phyloP scores from a whole-genome alignment of 2,797 vertebrate species.

The Hozukius guyotensis region DNA sequence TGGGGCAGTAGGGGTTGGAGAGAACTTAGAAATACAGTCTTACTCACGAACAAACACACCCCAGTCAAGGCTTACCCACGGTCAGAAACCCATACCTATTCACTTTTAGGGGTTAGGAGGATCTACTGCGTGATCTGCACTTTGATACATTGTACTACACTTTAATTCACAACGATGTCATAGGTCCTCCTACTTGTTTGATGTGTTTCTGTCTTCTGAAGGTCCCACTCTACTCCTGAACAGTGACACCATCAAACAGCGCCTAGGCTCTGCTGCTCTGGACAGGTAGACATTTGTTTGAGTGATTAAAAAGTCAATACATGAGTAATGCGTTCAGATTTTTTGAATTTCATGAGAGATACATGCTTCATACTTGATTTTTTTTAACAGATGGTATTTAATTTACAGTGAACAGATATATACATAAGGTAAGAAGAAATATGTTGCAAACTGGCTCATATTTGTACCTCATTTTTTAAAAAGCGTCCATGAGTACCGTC shows the following conservation, averaged over 20 bases:
- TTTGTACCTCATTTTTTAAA: not conserved
- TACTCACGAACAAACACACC: too few species aligned
- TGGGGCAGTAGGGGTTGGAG: too few species aligned
- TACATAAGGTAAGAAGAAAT: not conserved
- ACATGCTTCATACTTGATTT: not conserved
- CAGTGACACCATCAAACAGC: slow-evolving; percentile 92
- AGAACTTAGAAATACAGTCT: too few species aligned
- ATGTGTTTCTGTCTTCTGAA: slow-evolving; percentile 51
- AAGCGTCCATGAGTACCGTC: slow-evolving; percentile 91
- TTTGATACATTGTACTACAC: not conserved
- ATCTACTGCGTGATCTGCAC: not conserved
- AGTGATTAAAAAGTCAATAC: not conserved
- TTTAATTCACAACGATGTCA: not conserved
- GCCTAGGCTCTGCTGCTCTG: slow-evolving; percentile 90
- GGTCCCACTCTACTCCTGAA: slow-evolving; percentile 91
- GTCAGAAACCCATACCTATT: not conserved
- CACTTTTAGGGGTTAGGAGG: not conserved
- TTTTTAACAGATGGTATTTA: not conserved
- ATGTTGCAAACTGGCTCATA: not conserved
- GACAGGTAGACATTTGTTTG: slow-evolving; percentile 85
- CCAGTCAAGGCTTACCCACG: too few species aligned
- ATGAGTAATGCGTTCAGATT: not conserved
- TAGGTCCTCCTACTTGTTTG: not conserved
- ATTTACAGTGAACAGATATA: not conserved
- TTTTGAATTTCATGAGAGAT: not conserved